phyloP scores from a whole-genome alignment of 2,888 invertebrate genomes.

The Cacoxenus indagator region DNA sequence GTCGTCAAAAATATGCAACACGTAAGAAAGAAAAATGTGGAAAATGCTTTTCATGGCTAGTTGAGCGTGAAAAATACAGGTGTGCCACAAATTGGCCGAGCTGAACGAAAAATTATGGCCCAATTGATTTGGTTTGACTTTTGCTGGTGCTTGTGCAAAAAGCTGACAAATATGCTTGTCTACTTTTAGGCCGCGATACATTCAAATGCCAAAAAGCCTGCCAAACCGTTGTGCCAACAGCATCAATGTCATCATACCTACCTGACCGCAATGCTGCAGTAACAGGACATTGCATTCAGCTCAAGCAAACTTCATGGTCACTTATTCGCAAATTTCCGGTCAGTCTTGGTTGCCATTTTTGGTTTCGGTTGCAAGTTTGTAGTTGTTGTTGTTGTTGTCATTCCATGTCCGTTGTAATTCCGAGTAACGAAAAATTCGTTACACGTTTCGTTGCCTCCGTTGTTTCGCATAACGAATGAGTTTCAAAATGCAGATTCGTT shows the following conservation, averaged over 20 bases:
- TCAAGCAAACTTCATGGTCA: slow-evolving; percentile 17
- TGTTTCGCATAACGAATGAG: slow-evolving; percentile 17
- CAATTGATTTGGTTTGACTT: not conserved
- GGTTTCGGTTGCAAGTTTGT: not conserved
- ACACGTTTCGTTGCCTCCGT: slow-evolving; percentile 19
- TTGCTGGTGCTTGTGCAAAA: not conserved
- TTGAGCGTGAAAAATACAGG: not conserved
- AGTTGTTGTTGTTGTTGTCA: not conserved
- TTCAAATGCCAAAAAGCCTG: not conserved
- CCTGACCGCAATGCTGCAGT: not conserved
- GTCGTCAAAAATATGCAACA: not conserved
- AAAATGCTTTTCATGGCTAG: not conserved
- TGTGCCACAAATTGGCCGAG: not conserved
- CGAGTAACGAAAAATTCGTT: slow-evolving; percentile 18
- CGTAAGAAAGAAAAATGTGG: not conserved
- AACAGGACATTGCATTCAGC: slow-evolving; percentile 6
- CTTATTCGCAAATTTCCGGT: slow-evolving; percentile 20
- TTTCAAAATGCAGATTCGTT: slow-evolving; percentile 5
- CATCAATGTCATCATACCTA: not conserved
- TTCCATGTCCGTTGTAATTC: not conserved
- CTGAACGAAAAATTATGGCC: not conserved
- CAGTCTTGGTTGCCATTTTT: not conserved
- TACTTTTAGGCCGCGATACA: not conserved
- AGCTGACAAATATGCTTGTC: not conserved
- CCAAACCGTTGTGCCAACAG: not conserved